Conservation (phyloP, 2,113 vertebrate species). For the Perca schrenkii region DNA sequence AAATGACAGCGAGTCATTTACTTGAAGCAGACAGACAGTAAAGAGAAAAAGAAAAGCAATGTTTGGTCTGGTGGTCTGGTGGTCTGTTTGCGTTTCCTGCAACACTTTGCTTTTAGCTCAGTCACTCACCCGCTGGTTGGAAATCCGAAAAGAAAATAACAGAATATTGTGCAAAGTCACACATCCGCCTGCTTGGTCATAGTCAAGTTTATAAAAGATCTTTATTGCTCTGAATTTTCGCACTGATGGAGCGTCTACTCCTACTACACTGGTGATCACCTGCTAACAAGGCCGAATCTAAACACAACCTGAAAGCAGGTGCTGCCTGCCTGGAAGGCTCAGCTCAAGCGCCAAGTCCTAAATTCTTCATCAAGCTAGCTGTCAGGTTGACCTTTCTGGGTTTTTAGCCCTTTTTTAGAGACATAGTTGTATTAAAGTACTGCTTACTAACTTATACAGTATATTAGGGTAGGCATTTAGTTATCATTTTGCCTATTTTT, state of each 20-base stretch:
- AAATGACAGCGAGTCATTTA: background rate
- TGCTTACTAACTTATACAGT: background rate
- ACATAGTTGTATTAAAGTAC: background rate
- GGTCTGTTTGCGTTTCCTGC: conserved; percentile 2
- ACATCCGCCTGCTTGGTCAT: background rate
- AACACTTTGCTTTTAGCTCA: background rate
- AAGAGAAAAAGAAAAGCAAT: background rate
- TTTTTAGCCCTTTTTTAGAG: background rate
- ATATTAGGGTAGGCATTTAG: background rate
- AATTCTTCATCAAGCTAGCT: background rate
- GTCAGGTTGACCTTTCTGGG: background rate
- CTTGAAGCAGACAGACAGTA: background rate
- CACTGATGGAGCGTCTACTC: background rate
- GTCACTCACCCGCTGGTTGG: conserved; percentile 1
- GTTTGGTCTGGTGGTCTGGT: background rate
- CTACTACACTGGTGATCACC: background rate
- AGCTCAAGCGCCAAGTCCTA: background rate
- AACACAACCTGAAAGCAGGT: background rate
- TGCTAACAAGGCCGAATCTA: background rate
- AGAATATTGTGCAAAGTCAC: background rate
- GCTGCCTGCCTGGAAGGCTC: background rate
- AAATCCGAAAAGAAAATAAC: background rate
- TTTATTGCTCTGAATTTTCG: background rate
- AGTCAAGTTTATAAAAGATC: background rate
- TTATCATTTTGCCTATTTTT: no score